phyloP scores from a whole-genome alignment of 2,113 vertebrate species.

The Lycaon pictus region DNA sequence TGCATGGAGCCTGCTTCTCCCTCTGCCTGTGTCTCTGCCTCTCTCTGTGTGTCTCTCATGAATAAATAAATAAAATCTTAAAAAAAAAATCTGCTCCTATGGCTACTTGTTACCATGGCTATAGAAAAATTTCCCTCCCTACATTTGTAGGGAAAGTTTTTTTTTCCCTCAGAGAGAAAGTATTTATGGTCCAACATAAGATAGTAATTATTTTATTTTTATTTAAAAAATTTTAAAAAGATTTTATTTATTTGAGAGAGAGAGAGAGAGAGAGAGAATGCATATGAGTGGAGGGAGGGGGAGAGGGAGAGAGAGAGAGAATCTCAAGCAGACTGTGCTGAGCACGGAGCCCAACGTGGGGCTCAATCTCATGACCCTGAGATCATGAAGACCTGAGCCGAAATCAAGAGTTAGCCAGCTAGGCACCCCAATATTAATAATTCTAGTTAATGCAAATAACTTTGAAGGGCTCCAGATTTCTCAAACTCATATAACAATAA shows the following conservation, averaged over 20 bases:
- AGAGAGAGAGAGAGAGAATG: background rate
- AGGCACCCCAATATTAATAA: background rate
- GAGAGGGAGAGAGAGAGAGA: background rate
- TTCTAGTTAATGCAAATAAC: conserved; percentile 17
- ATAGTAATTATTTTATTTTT: background rate
- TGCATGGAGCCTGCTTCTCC: no score
- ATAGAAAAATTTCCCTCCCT: background rate
- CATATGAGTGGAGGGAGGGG: background rate
- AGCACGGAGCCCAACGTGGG: background rate
- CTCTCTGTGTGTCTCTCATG: no score
- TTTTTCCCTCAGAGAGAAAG: background rate
- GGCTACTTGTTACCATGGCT: background rate
- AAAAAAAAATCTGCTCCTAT: background rate
- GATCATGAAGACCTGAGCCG: background rate
- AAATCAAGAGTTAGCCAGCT: background rate
- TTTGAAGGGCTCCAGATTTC: background rate
- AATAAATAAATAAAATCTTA: no score
- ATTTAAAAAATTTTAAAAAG: background rate
- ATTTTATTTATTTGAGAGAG: background rate
- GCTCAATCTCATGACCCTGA: background rate
- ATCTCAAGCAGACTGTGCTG: background rate
- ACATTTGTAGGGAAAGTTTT: background rate
- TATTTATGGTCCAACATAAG: background rate
- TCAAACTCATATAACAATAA: background rate
- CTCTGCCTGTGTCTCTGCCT: no score